Conservation (phyloP, 1,140 invertebrate species). For the Saccostrea glomerata region DNA sequence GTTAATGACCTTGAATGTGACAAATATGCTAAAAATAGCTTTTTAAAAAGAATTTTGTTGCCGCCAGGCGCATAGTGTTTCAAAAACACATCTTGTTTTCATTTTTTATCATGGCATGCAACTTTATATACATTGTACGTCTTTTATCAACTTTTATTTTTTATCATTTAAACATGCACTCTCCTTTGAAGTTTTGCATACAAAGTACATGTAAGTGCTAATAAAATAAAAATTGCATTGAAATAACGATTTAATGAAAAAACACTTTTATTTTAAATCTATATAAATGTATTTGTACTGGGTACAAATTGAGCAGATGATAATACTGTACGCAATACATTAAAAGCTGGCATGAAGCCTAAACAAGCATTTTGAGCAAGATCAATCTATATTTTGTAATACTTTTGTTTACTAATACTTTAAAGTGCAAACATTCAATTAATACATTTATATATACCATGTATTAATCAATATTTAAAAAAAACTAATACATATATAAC, state of each 20-base stretch:
- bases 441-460: neutral
- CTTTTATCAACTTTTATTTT: too few relatives aligned
- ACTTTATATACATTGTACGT: too few relatives aligned
- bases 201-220: neutral
- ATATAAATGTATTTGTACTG: neutral
- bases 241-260: conserved; percentile 13
- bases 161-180: too few relatives aligned
- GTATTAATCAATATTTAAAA: neutral
- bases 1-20: too few relatives aligned
- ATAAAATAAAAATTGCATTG: neutral
- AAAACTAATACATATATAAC: neutral
- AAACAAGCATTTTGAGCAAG: conserved; percentile 2
- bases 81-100: too few relatives aligned
- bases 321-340: conserved; percentile 23
- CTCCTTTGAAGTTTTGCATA: too few relatives aligned
- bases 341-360: conserved; percentile 3
- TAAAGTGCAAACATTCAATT: neutral
- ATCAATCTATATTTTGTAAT: neutral
- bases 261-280: neutral
- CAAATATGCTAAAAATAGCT: too few relatives aligned
- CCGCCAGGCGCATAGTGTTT: too few relatives aligned
- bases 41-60: too few relatives aligned
- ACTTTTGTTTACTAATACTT: conserved; percentile 14
- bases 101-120: too few relatives aligned
- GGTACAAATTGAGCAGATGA: neutral